phyloP scores from a whole-genome alignment of 2,113 vertebrate species.

The Corythaixoides concolor region DNA sequence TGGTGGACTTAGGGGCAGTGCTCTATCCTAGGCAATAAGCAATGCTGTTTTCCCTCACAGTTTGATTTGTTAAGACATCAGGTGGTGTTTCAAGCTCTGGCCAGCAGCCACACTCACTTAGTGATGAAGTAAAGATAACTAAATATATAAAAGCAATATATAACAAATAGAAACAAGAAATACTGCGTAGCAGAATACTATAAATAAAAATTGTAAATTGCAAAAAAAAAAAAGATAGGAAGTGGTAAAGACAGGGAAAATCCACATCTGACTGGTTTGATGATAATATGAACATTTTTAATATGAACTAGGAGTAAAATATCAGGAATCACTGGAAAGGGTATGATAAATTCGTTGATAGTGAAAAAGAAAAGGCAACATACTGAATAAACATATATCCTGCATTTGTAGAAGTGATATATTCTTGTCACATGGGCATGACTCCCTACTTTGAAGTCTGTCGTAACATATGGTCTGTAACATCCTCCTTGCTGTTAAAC shows the following conservation, averaged over 20 bases:
- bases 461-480: conserved; percentile 37
- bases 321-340: not conserved
- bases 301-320: not conserved
- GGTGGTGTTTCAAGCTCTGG: not conserved
- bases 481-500: conserved; percentile 15
- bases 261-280: not conserved
- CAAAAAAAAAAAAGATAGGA: not conserved
- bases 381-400: not conserved
- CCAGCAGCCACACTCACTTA: not conserved
- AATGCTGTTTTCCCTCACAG: not conserved
- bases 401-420: conserved; percentile 41
- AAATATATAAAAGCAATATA: not conserved
- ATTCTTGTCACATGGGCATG: conserved; percentile 23
- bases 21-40: not conserved
- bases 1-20: not conserved
- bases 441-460: conserved; percentile 51
- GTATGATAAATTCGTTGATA: conserved; percentile 17
- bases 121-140: not conserved
- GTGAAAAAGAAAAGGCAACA: conserved; percentile 8
- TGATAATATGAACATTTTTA: not conserved
- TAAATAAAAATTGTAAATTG: not conserved
- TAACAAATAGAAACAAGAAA: not conserved
- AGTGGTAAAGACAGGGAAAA: not conserved
- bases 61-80: not conserved
- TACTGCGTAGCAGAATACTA: not conserved